Conservation (phyloP, 2,797 vertebrate genomes). For the Eulemur rubriventer region DNA sequence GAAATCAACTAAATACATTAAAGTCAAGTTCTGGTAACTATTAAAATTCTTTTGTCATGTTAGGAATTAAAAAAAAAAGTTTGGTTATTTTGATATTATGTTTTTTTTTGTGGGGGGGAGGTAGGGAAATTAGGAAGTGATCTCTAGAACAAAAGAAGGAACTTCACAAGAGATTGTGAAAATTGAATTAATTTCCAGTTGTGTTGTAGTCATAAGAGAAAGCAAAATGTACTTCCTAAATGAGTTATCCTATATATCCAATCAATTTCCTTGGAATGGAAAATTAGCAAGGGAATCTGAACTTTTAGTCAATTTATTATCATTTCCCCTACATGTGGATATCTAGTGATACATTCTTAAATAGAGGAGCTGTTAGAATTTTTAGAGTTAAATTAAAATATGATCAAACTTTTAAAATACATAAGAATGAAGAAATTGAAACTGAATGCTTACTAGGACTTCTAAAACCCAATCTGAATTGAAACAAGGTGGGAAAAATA, state of each 20-base stretch:
- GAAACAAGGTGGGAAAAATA: background rate
- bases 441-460: background rate
- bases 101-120: background rate
- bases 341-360: background rate
- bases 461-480: background rate
- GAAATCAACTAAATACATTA: background rate
- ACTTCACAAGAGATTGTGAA: background rate
- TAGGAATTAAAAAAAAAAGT: background rate
- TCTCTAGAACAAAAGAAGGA: background rate
- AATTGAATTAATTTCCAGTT: background rate
- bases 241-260: background rate
- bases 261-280: background rate
- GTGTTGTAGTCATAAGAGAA: background rate
- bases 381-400: background rate
- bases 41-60: background rate
- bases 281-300: background rate
- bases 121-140: background rate
- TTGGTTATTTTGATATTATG: constrained; percentile 8
- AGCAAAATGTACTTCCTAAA: background rate
- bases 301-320: background rate
- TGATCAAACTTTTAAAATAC: background rate
- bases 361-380: background rate
- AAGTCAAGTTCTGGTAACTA: background rate
- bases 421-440: background rate
- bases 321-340: background rate